A percentile compares a stretch with the other conserved stretches of the same genome.
Conservation (phyloP, 2,888 invertebrate species). For the Abrostola triplasia region DNA sequence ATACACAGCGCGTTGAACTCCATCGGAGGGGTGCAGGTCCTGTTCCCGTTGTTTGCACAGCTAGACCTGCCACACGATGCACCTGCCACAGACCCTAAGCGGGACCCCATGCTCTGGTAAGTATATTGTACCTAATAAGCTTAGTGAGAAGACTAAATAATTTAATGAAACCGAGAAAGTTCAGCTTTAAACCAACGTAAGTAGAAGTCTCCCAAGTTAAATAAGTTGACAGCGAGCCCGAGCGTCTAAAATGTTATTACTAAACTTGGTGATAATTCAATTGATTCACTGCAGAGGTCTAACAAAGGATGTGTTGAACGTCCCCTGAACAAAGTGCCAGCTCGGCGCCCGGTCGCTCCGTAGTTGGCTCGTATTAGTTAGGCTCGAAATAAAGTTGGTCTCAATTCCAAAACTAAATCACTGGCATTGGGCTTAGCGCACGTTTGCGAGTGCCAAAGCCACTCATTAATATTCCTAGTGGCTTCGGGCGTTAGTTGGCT, state of each 20-base stretch:
- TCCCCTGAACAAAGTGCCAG: constrained; percentile 34
- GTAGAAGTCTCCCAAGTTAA: constrained; percentile 25
- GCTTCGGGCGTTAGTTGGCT: constrained; percentile 69
- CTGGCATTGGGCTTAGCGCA: constrained; percentile 49
- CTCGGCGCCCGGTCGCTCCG: constrained; percentile 19
- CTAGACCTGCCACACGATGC: constrained; percentile 97
- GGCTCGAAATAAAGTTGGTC: constrained; percentile 55
- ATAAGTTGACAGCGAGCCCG: constrained; percentile 28
- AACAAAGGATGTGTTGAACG: constrained; percentile 41
- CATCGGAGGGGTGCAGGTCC: constrained; percentile 99
- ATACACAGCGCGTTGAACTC: constrained; percentile 99
- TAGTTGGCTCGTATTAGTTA: constrained; percentile 48
- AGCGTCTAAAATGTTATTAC: constrained; percentile 48
- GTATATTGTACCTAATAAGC: constrained; percentile 54
- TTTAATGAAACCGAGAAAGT: constrained; percentile 26
- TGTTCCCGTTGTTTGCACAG: constrained; percentile 99
- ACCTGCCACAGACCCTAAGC: constrained; percentile 93
- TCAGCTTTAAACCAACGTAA: constrained; percentile 17
- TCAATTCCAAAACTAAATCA: constrained; percentile 52
- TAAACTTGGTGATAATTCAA: constrained; percentile 35
- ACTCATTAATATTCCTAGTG: constrained; percentile 80
- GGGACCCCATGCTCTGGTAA: constrained; percentile 96
- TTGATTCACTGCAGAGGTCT: constrained; percentile 40
- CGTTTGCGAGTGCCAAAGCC: constrained; percentile 58
- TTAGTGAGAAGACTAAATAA: constrained; percentile 4